These are phyloP conservation scores for Diplazon laetatorius DNA, from an alignment of 2,888 invertebrate species.

Conservation along the genomic window DNA sequence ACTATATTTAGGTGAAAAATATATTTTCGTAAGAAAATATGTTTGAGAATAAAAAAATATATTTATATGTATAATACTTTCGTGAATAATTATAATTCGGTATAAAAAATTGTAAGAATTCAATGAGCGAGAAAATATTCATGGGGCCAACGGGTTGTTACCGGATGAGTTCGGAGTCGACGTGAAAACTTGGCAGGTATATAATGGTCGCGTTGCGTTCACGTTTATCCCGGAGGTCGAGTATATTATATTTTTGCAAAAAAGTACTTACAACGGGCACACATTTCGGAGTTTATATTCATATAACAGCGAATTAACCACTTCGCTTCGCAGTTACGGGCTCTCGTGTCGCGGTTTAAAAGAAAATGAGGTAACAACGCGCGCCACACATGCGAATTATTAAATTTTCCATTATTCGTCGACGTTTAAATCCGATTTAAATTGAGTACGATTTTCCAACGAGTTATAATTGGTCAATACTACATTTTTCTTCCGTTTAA, in stretches of 20 bases:
- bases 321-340: not conserved
- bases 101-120: not conserved
- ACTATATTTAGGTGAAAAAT: too few relatives aligned
- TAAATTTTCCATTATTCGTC: not conserved
- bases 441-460: not conserved
- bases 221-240: not conserved
- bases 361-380: not conserved
- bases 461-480: too few relatives aligned
- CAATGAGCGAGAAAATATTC: not conserved
- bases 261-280: not conserved
- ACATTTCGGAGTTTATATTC: not conserved
- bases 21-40: too few relatives aligned
- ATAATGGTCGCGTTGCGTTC: not conserved
- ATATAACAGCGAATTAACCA: constrained; percentile 6
- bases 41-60: too few relatives aligned
- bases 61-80: too few relatives aligned
- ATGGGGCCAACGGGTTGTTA: too few relatives aligned
- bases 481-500: too few relatives aligned
- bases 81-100: too few relatives aligned
- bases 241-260: not conserved
- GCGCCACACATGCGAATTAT: not conserved
- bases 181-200: not conserved
- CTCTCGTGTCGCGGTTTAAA: constrained; percentile 4
- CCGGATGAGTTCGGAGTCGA: not conserved
- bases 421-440: not conserved